Conservation (phyloP, 1,140 invertebrate species). For the Orussus abietinus region DNA sequence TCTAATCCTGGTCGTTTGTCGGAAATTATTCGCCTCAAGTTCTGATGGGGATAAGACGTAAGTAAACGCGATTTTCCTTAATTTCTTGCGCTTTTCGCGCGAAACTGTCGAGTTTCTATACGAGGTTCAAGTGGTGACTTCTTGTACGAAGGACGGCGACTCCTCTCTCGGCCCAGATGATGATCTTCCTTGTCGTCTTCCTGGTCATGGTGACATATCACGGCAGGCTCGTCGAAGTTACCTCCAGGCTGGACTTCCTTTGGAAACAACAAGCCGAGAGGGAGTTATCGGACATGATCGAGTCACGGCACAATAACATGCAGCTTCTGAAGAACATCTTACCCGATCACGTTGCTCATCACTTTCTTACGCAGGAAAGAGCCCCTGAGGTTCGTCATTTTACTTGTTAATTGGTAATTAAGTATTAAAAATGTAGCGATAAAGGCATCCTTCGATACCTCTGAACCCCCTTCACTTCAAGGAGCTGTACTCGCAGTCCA, state of each 20-base stretch:
- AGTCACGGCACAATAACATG: slow-evolving; percentile 79
- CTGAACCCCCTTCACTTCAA: too few species aligned
- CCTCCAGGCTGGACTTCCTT: slow-evolving; percentile 86
- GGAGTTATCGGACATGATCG: slow-evolving; percentile 88
- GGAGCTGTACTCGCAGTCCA: slow-evolving; percentile 93
- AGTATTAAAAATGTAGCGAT: too few species aligned
- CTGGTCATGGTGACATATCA: slow-evolving; percentile 86
- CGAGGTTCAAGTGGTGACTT: too few species aligned
- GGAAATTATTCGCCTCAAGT: slow-evolving; percentile 35
- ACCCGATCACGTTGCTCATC: slow-evolving; percentile 91
- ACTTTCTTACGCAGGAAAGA: slow-evolving; percentile 79
- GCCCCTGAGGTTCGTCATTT: slow-evolving; percentile 74
- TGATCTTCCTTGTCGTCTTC: slow-evolving; percentile 77
- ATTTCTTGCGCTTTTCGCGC: slow-evolving; percentile 8
- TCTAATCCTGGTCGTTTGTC: slow-evolving; percentile 63
- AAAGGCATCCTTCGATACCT: too few species aligned
- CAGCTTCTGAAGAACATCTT: slow-evolving; percentile 90
- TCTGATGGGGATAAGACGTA: slow-evolving; percentile 12
- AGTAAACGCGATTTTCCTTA: too few species aligned
- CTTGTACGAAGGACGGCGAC: slow-evolving; percentile 59
- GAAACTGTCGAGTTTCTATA: too few species aligned
- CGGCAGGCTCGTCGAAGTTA: slow-evolving; percentile 84
- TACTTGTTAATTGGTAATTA: slow-evolving; percentile 22
- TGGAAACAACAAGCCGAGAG: slow-evolving; percentile 92
- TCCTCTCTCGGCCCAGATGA: slow-evolving; percentile 71